A percentile compares a stretch with the other conserved stretches of the same genome.
phyloP scores from a whole-genome alignment of 2,888 invertebrate genomes.

The Eristalis intricaria region DNA sequence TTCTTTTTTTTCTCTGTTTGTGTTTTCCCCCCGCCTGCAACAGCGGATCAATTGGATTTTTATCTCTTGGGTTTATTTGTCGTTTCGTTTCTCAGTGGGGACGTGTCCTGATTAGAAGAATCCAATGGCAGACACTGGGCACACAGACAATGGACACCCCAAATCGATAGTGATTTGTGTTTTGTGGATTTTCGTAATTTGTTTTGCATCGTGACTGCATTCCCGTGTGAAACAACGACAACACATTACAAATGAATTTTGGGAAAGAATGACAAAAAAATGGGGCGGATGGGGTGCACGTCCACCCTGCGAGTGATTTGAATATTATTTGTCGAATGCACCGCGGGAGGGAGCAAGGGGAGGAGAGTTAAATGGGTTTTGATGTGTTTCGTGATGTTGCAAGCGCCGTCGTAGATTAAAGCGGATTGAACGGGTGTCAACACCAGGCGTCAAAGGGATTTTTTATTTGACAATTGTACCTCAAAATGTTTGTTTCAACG shows the following conservation, averaged over 20 bases:
- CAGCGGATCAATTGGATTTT: constrained; percentile 69
- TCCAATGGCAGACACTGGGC: constrained; percentile 46
- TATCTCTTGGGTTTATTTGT: constrained; percentile 65
- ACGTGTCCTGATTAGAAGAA: constrained; percentile 68
- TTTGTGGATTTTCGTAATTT: constrained; percentile 62
- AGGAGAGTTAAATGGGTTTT: neutral
- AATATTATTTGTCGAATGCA: neutral
- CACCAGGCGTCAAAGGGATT: neutral
- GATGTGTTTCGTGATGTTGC: neutral
- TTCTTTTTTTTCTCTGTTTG: neutral
- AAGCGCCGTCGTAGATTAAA: neutral
- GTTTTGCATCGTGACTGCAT: constrained; percentile 51
- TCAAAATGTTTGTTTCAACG: too few species aligned
- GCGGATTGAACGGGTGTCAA: neutral
- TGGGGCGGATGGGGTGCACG: neutral
- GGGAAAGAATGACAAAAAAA: neutral
- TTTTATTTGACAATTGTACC: neutral
- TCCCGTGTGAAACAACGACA: constrained; percentile 31
- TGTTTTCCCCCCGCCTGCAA: constrained; percentile 19
- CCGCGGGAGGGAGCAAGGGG: neutral
- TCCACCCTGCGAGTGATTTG: neutral
- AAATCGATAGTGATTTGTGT: constrained; percentile 66
- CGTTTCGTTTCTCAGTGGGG: constrained; percentile 48
- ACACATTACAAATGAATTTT: constrained; percentile 39
- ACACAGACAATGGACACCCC: constrained; percentile 49